A percentile compares a stretch with the other conserved stretches of the same genome.
Conservation (phyloP, 1,140 invertebrate species). For the Drosophila kepulauana region DNA sequence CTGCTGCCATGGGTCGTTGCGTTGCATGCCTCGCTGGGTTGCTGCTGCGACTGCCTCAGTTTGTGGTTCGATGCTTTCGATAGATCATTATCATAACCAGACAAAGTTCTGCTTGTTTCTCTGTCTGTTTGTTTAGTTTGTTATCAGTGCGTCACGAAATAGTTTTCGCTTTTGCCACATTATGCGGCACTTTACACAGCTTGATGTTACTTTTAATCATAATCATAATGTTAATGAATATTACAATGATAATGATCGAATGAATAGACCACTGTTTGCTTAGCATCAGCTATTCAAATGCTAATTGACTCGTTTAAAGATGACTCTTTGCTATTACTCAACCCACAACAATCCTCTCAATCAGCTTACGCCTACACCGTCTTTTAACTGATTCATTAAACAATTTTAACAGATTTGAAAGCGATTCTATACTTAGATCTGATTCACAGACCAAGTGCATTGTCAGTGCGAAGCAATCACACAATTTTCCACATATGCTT, state of each 20-base stretch:
- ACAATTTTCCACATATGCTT: conserved; percentile 6
- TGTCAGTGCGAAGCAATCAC: conserved; percentile 3
- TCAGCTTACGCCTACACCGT: no score
- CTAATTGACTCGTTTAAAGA: conserved; percentile 43
- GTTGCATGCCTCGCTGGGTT: conserved; percentile 47
- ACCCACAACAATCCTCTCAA: no score
- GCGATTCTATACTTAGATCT: conserved; percentile 14
- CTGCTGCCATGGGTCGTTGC: conserved; percentile 44
- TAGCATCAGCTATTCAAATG: conserved; percentile 37
- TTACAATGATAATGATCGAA: conserved; percentile 10
- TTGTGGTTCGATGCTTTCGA: conserved; percentile 49
- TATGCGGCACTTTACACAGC: conserved; percentile 46
- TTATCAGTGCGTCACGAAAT: conserved; percentile 62
- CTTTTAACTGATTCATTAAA: conserved; percentile 2
- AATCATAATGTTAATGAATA: conserved; percentile 20
- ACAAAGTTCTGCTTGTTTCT: conserved; percentile 26
- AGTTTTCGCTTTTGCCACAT: conserved; percentile 52
- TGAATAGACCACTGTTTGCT: conserved; percentile 9
- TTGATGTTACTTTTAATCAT: conserved; percentile 20
- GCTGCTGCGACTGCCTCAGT: conserved; percentile 4
- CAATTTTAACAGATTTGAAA: conserved; percentile 1
- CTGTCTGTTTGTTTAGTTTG: conserved; percentile 43
- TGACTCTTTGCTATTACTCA: background rate
- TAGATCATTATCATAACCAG: conserved; percentile 38
- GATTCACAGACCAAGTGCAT: conserved; percentile 10